Evolutionary conservation across 2,113 vertebrate genomes (phyloP), one percentile per base, ranked within the genome.

Genomic region (Gobio gobio): DNA sequence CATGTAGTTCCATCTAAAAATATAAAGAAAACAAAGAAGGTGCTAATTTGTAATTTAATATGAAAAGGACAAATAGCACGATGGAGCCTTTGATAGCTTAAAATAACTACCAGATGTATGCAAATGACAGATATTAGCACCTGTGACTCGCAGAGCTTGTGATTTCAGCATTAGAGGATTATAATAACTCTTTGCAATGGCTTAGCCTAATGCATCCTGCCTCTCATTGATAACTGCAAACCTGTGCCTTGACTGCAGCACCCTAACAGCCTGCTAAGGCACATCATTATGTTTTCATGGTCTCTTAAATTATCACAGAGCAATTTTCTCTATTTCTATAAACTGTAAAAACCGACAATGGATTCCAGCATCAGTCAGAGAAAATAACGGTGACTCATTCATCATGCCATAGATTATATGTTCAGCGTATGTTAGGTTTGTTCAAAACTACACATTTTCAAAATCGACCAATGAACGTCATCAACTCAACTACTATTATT

Each of bases 281-380:
- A 78, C 66, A 68, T 80, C 74, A 80, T 88, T 86, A 87, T 26
- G 13, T 63, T 75, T 61, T 73, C 56, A 77, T 63, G 58, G 45
- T 76, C 40, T 73, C 40, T 72, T 73, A 76, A 78, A 64, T 76
- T 80, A 73, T 49, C 73, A 76, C 49, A 16, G 54, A 29, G 63
- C 58, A 40, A 76, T 59, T 77, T 58, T 76, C 72, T 82, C 79
- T 16, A 54, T 82, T 61, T 85, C 33, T 74, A 36, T 51, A 45
- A 26, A 47, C 76, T 64, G 80, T 45, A 79, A 54, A 76, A 80
- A 74, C 78, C 12, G 36, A 85, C 68, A 79, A 45, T 56, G 33
- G 59, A 73, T 61, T 76, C 24, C 61, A 18, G 75, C 33, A 68
- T 54, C 26, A 73, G 58, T 49, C 14, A 47, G 75, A n/a, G 10